Evolutionary conservation across 2,113 vertebrate species (phyloP).

Genomic region (Baryphthengus martii): DNA sequence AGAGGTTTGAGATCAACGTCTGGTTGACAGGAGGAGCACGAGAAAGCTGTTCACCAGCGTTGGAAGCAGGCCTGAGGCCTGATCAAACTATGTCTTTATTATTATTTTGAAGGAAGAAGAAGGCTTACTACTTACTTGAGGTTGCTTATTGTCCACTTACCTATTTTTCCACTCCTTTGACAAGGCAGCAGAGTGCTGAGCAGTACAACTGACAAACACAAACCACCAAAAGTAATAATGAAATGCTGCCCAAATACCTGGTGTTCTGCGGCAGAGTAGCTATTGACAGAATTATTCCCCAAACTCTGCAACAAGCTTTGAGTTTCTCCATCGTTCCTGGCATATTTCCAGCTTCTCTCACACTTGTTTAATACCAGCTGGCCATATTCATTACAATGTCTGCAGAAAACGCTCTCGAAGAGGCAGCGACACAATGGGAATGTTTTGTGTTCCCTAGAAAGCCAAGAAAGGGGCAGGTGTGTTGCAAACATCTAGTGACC

Average conservation of each 20-base stretch:
- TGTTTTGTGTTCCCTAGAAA: slow-evolving; percentile 32
- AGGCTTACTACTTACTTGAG: neutral
- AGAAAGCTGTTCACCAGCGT: slow-evolving; percentile 43
- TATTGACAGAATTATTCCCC: neutral
- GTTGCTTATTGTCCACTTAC: neutral
- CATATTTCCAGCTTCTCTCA: neutral
- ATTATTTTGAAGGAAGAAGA: neutral
- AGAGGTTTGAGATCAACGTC: slow-evolving; percentile 46
- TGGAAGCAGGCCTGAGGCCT: neutral
- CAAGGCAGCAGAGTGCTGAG: neutral
- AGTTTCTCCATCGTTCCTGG: neutral
- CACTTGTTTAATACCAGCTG: slow-evolving; percentile 25
- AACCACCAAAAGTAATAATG: neutral
- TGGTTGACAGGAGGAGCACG: slow-evolving; percentile 31
- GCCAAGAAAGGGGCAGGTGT: slow-evolving; percentile 23
- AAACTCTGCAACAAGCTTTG: neutral
- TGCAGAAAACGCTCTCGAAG: neutral
- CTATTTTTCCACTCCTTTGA: neutral
- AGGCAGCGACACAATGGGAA: neutral
- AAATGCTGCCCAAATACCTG: neutral
- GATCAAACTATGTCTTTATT: neutral
- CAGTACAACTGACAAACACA: neutral
- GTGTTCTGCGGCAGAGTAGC: neutral
- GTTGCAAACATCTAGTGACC: slow-evolving; percentile 58
- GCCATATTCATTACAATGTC: neutral